Base-by-base conservation (phyloP, 1,140 invertebrate species). In the Bombus affinis region DNA sequence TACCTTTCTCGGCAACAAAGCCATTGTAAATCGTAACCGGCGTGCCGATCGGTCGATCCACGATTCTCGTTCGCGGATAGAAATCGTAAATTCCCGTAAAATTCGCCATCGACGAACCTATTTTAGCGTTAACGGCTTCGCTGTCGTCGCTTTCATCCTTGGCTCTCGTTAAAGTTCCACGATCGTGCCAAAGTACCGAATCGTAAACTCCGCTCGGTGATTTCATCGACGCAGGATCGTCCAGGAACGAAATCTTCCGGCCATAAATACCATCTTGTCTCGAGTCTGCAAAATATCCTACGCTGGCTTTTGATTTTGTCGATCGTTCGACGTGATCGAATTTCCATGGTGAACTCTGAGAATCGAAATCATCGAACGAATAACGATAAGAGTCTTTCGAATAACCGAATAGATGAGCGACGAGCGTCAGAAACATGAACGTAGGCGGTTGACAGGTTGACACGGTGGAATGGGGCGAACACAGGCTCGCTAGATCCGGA, bases 401-500 rank as follows among this genome's bases (percentile, higher is more conserved):
- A 22, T 95, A 92, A 5, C 96, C 96, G 82, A 97, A 96, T 1
- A 97, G 88, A 37, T 95, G 95, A 0, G 95, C 92, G 3, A 97
- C 84, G 39, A 97, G 91, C 10, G 95, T 93, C 10, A 97, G 88
- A 87, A 96, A 97, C 92, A 97, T 92, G 59, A 96, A 95, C 5
- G 95, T 95, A 3, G 95, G 93, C 13, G 96, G 94, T 3, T 96
- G 95, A 88, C 96, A 97, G 84, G 95, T 95, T 0, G 96, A 96
- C 10, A 96, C 90, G 28, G 95, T 95, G 0, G 95, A 95, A 6
- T 94, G 85, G 10, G 95, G 92, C 13, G 92, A 83, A 89, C 96
- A 97, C 18, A 96, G 93, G 37, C 93, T 87, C 28, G 95, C 89
- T 73, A 97, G 93, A 87, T 97, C 95, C n/a, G 94, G 95, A 13